These are phyloP conservation scores for Sarcophaga bullata DNA, from an alignment of 1,140 invertebrate genomes.

Conservation along the genomic window DNA sequence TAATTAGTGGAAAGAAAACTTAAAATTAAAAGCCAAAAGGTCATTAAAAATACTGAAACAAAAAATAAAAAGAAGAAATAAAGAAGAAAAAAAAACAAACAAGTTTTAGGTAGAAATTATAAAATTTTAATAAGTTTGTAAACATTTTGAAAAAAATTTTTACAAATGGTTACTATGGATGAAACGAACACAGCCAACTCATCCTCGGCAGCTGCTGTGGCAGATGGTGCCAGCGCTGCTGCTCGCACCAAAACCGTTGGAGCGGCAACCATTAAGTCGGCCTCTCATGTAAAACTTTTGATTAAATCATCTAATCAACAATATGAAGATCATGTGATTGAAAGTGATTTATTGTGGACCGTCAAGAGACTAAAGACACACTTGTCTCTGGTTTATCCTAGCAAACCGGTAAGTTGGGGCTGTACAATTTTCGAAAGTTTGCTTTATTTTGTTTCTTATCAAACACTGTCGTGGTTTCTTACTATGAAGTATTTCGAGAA, in stretches of 20 bases:
- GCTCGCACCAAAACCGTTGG: slow-evolving; percentile 47
- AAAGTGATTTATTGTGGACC: slow-evolving; percentile 86
- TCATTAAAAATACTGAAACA: background rate
- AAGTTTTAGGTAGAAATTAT: background rate
- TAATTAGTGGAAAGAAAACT: background rate
- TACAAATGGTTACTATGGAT: slow-evolving; percentile 48
- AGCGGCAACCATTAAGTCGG: slow-evolving; percentile 42
- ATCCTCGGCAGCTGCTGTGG: slow-evolving; percentile 54
- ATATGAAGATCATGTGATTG: slow-evolving; percentile 85
- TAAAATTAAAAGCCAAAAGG: background rate
- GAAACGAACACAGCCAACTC: slow-evolving; percentile 55
- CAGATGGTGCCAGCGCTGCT: slow-evolving; percentile 51
- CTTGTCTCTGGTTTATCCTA: slow-evolving; percentile 85
- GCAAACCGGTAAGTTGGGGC: slow-evolving; percentile 81
- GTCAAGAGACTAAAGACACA: slow-evolving; percentile 84
- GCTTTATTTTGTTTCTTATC: too few relatives aligned
- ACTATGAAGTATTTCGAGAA: background rate
- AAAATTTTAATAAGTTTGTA: background rate
- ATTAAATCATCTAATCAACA: slow-evolving; percentile 91
- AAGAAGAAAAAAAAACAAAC: too few relatives aligned
- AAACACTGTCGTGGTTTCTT: too few relatives aligned
- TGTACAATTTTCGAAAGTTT: too few relatives aligned
- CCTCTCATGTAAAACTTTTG: slow-evolving; percentile 68
- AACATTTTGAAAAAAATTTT: background rate
- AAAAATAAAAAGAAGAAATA: too few relatives aligned